Evolutionary conservation across 2,888 invertebrate genomes (phyloP).

Genomic region (Empis livida): DNA sequence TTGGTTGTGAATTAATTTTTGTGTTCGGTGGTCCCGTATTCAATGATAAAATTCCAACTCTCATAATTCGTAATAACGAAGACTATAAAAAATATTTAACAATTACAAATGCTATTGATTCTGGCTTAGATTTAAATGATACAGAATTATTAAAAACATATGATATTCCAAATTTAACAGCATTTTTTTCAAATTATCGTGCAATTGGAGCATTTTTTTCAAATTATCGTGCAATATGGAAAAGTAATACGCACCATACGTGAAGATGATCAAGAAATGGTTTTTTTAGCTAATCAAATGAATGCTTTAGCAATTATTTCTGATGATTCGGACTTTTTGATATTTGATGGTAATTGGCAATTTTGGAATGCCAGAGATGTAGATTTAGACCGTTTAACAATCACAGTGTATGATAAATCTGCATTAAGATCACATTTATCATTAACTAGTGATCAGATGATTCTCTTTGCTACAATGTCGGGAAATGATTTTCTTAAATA

Average conservation of each 20-base stretch:
- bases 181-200: no score
- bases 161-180: not conserved
- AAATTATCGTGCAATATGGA: conserved; percentile 1
- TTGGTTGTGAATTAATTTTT: not conserved
- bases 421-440: conserved; percentile 2
- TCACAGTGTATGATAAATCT: conserved; percentile 4
- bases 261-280: conserved; percentile 11
- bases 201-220: conserved; percentile 2
- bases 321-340: conserved; percentile 10
- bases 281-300: conserved; percentile 6
- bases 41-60: not conserved
- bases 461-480: conserved; percentile 7
- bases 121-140: no score
- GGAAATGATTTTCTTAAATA: conserved; percentile 9
- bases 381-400: conserved; percentile 1
- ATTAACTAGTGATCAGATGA: conserved; percentile 6
- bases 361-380: conserved; percentile 5
- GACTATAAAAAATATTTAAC: no score
- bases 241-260: not conserved
- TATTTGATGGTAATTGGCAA: conserved; percentile 10
- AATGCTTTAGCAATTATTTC: conserved; percentile 10
- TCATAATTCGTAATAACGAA: no score
- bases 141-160: not conserved
- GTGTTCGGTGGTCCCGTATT: not conserved
- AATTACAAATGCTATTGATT: no score